These are phyloP conservation scores for Enoplosus armatus DNA, from an alignment of 2,797 vertebrate species.

Conservation along the genomic window DNA sequence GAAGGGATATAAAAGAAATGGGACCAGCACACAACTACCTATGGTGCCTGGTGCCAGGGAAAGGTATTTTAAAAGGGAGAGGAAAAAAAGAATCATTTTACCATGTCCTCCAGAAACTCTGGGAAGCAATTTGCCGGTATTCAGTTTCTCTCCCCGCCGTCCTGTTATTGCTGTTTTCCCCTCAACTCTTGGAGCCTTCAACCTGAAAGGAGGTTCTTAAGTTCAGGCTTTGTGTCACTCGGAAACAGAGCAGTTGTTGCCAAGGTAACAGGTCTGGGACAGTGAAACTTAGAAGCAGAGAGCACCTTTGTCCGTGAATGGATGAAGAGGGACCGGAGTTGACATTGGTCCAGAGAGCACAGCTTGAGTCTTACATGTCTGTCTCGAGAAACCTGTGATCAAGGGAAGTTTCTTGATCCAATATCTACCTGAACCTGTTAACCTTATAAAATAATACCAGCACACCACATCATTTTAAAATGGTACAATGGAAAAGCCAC, in stretches of 20 bases:
- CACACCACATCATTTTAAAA: constrained; percentile 52
- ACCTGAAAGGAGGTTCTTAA: constrained; percentile 78
- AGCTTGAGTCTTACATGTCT: constrained; percentile 40
- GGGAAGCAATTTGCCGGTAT: constrained; percentile 79
- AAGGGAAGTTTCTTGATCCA: constrained; percentile 38
- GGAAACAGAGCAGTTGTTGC: constrained; percentile 82
- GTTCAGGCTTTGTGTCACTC: constrained; percentile 79
- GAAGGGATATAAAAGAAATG: constrained; percentile 71
- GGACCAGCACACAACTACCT: constrained; percentile 67
- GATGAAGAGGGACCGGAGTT: constrained; percentile 56
- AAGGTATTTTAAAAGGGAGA: constrained; percentile 78
- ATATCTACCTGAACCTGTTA: constrained; percentile 60
- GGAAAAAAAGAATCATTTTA: constrained; percentile 80
- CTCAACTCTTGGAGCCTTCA: constrained; percentile 71
- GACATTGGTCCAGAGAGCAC: constrained; percentile 53
- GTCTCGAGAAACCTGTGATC: constrained; percentile 33
- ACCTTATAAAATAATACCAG: constrained; percentile 56
- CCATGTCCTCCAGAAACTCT: constrained; percentile 80
- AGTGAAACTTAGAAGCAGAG: constrained; percentile 72
- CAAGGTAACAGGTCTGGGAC: constrained; percentile 77
- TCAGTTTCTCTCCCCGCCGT: constrained; percentile 79
- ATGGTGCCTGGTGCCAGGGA: constrained; percentile 71
- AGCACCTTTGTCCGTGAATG: constrained; percentile 71
- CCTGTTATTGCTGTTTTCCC: constrained; percentile 82
- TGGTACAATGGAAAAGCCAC: constrained; percentile 61